Conservation (phyloP, 2,113 vertebrate species). For the Tangachromis dhanisi region DNA sequence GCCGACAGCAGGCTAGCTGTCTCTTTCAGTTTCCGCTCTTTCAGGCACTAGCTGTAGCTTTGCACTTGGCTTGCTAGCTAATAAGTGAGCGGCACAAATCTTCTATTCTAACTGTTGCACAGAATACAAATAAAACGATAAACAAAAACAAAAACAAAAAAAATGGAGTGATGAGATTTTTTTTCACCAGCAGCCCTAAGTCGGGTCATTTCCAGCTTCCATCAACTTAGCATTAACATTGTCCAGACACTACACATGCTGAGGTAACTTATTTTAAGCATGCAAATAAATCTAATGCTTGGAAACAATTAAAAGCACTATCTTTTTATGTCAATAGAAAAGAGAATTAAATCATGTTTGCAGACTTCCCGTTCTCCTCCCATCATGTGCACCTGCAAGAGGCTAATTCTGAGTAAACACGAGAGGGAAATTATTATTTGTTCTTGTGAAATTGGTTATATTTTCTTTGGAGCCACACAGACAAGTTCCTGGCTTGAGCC, state of each 20-base stretch:
- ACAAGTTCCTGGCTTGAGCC: constrained; percentile 14
- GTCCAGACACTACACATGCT: not conserved
- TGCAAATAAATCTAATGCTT: not conserved
- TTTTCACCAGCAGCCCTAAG: not conserved
- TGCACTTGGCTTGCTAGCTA: not conserved
- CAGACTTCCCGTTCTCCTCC: not conserved
- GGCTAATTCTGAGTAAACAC: constrained; percentile 21
- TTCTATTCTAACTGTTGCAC: not conserved
- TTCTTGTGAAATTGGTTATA: constrained; percentile 24
- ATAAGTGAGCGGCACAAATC: not conserved
- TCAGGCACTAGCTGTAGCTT: not conserved
- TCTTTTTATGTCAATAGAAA: not conserved
- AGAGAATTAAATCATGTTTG: not conserved
- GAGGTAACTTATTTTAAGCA: not conserved
- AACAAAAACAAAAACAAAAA: not conserved
- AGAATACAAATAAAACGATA: not conserved
- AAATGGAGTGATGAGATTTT: not conserved
- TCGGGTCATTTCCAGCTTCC: not conserved
- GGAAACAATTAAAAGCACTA: not conserved
- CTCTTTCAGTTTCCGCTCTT: not conserved
- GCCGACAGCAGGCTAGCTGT: not conserved
- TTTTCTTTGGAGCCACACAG: constrained; percentile 14
- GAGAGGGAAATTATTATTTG: constrained; percentile 39
- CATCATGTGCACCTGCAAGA: not conserved
- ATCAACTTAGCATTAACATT: not conserved